Base-by-base conservation (phyloP, 2,113 vertebrate genomes). In the Pseudorhombus dupliciocellatus region DNA sequence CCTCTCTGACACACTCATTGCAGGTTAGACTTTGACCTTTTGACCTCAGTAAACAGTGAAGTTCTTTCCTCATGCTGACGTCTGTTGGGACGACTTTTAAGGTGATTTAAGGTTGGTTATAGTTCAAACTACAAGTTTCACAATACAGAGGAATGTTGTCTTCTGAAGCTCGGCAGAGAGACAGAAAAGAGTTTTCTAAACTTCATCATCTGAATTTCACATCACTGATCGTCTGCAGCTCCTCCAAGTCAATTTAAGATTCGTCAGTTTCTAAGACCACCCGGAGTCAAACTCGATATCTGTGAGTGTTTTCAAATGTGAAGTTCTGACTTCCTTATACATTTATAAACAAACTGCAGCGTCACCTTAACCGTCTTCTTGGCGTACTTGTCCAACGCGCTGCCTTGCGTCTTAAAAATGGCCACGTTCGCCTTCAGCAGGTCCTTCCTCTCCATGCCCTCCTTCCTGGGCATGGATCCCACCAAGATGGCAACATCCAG, bases 361-460 rank as follows among this genome's bases (percentile, higher is more conserved):
- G 10, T 81, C 84, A 99, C 97, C 97, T 97, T 99, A 58, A 98
- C 97, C 18, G 95, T 95, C 90, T 99, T 99, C 93, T 98, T 98
- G 84, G 97, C 95, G 54, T 94, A 97, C 79, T 97, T 97, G 28
- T 99, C 96, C 92, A 99, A 91, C 0, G 97, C 97, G 28, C 93
- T 66, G n/a, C 97, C 97, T 91, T 99, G 97, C 4, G 93, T 94
- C 90, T 98, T 98, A 84, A 99, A 99, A 88, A 99, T 99, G 77
- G 96, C 96, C 75, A 97, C 96, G 53, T 99, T 99, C 61, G 97
- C 97, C 90, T 97, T 97, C 37, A 99, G 95, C 34, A 99, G 94
- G 90, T 99, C 97, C 92, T 98, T 98, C 87, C 97, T 95, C 89
- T 99, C 97, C 97, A 99, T 99, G 70, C 97, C 97, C 77, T 99